Base-by-base conservation (phyloP, 2,797 vertebrate species). In the Anguilla megastoma region DNA sequence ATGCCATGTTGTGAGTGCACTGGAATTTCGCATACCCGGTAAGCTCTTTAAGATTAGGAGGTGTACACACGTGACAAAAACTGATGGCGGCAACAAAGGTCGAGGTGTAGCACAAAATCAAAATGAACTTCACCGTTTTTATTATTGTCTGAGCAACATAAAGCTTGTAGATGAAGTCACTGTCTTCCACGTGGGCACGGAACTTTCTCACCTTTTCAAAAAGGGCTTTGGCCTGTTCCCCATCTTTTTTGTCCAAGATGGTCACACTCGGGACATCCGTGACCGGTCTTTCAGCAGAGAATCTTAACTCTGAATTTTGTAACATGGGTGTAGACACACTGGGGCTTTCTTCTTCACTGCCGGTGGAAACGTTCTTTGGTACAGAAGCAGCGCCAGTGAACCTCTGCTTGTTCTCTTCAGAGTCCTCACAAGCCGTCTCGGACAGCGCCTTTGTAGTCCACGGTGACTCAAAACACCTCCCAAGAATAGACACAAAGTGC, bases 191-290 rank as follows among this genome's bases (percentile, higher is more conserved):
- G 0, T 99, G 98, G 86, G 97, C 96, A 2, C 98, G 98, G 90
- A 99, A 99, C 91, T 99, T 99, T 21, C 98, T 94, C 3, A 99
- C 99, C 90, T 99, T 99, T 94, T 99, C 99, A 87, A 99, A 99
- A 87, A 99, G 96, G 0, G 99, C 99, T 94, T 99, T 99, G 4
- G 98, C 98, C 93, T 99, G 99, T 63, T 99, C 99, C 0, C 98
- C 98, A 0, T 99, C 99, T 91, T 99, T 99, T 93, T 99, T 99
- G 93, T 99, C 99, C 88, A 99, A 93, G 93, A 99, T 99, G 2
- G 98, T 99, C 97, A 99, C 98, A 0, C 97, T 96, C 18, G 98
- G 98, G 89, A 98, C 96, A 92, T 99, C 98, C 0, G 98, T 96
- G 87, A 99, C 97, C 0, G 98, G 98, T 91, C 97, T 99, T 91